A percentile compares a stretch with the other conserved stretches of the same genome.
These are phyloP conservation scores for Karalla daura DNA, from an alignment of 2,797 vertebrate species.

Conservation along the genomic window DNA sequence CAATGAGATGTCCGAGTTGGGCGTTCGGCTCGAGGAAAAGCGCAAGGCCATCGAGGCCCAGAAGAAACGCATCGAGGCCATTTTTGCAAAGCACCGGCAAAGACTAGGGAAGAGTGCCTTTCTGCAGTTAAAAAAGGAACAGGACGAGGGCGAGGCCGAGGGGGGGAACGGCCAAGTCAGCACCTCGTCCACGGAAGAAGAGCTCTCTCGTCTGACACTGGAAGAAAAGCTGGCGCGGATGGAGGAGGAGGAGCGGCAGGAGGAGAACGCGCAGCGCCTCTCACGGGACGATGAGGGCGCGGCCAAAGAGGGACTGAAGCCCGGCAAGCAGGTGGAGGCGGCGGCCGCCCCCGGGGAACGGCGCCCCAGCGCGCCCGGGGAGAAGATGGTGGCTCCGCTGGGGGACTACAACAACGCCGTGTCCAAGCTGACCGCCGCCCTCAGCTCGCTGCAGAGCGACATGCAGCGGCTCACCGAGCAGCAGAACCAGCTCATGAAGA, in stretches of 20 bases:
- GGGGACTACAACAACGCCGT: slow-evolving; percentile 93
- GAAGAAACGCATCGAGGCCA: slow-evolving; percentile 94
- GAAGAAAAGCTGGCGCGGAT: slow-evolving; percentile 83
- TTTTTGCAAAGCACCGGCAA: slow-evolving; percentile 94
- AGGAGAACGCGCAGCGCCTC: slow-evolving; percentile 50
- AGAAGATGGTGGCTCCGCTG: slow-evolving; percentile 82
- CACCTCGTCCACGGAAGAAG: slow-evolving; percentile 75
- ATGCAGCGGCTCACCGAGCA: slow-evolving; percentile 93
- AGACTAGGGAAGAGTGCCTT: slow-evolving; percentile 92
- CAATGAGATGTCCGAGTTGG: slow-evolving; percentile 91
- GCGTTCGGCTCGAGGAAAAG: slow-evolving; percentile 91
- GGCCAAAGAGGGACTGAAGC: slow-evolving; percentile 44
- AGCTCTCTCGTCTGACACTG: slow-evolving; percentile 69
- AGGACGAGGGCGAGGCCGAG: slow-evolving; percentile 70
- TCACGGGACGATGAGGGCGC: slow-evolving; percentile 54
- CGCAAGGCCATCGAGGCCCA: slow-evolving; percentile 93
- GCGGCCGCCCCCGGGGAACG: slow-evolving; percentile 53
- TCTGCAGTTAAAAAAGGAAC: slow-evolving; percentile 89
- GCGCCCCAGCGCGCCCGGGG: slow-evolving; percentile 70
- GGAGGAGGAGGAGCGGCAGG: slow-evolving; percentile 78
- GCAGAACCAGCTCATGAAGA: slow-evolving; percentile 88
- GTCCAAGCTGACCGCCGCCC: slow-evolving; percentile 89
- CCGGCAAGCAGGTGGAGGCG: slow-evolving; percentile 78
- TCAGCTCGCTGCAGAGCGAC: slow-evolving; percentile 90
- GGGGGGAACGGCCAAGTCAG: slow-evolving; percentile 52